Evolutionary conservation across 2,888 invertebrate species (phyloP), one percentile per base, ranked within the genome.

Genomic region (Merodon equestris): DNA sequence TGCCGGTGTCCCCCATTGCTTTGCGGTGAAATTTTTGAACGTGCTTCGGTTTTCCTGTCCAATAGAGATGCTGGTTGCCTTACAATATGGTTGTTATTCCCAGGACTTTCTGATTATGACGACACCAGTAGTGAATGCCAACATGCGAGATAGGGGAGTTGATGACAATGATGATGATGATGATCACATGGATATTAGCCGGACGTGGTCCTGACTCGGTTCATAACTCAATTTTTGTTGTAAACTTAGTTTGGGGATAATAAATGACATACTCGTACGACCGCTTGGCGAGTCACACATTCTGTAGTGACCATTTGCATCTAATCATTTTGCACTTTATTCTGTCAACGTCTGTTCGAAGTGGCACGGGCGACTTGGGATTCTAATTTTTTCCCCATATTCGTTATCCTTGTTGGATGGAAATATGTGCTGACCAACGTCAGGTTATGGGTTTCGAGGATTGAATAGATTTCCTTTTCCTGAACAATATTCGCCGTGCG

Each of bases 11-110:
- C 47, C 66, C 57, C 72, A 66, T 61, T 66, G 61, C 57, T 53
- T 42, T 77, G 77, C 56, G 66, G 76, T 67, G 50, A 71, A 61
- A 18, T 67, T 77, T 76, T 66, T 42, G 53, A 72, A 77, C 67
- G 66, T 72, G 54, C 76, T 57, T 67, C 74, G 58, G 47, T 73
- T n/a, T n/a, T n/a, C n/a, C n/a, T n/a, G n/a, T n/a, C 27, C 27
- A 27, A 27, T 27, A 27, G 27, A 27, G 27, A 27, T n/a, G n/a
- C n/a, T n/a, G n/a, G 27, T 27, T 27, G 58, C 27, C 54, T 74
- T 48, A 51, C 58, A 70, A 70, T 75, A 70, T 75, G 70, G 53
- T 7, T 64, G 27, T 64, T 68, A 68, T 74, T 19, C 40, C 50
- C 60, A 73, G 51, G 67, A 67, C 53, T 44, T 42, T 47, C 47